A percentile compares a stretch with the other conserved stretches of the same genome.
These are phyloP conservation scores for Emmelina monodactyla DNA, from an alignment of 2,888 invertebrate genomes.

Conservation along the genomic window DNA sequence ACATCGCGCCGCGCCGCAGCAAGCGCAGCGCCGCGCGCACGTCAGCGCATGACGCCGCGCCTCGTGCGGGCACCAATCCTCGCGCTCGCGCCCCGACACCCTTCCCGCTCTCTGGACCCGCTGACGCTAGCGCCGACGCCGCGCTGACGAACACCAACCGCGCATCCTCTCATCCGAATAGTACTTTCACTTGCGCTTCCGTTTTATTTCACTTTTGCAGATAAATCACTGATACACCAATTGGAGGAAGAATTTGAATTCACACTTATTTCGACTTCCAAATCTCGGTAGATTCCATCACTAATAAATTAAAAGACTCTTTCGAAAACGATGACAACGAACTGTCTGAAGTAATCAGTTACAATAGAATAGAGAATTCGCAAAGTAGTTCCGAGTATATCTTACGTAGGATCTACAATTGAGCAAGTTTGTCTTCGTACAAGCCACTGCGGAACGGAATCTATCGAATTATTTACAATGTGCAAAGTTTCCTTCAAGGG, in stretches of 20 bases:
- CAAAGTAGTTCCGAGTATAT: too few species aligned
- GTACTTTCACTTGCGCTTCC: conserved; percentile 20
- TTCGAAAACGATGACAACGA: background rate
- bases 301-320: background rate
- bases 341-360: background rate
- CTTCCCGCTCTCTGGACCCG: conserved; percentile 35
- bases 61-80: conserved; percentile 63
- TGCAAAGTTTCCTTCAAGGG: conserved; percentile 21
- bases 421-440: background rate
- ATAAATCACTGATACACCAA: too few species aligned
- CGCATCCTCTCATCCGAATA: conserved; percentile 53
- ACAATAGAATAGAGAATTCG: too few species aligned
- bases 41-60: conserved; percentile 63
- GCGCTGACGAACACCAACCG: conserved; percentile 35
- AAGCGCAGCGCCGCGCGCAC: conserved; percentile 61
- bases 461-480: conserved; percentile 14
- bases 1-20: conserved; percentile 64
- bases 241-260: too few species aligned
- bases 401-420: background rate
- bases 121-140: conserved; percentile 46
- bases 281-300: too few species aligned
- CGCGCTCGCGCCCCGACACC: conserved; percentile 64
- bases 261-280: too few species aligned
- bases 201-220: too few species aligned
- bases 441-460: too few species aligned